phyloP scores from a whole-genome alignment of 2,888 invertebrate species.

The Phasia obesa region DNA sequence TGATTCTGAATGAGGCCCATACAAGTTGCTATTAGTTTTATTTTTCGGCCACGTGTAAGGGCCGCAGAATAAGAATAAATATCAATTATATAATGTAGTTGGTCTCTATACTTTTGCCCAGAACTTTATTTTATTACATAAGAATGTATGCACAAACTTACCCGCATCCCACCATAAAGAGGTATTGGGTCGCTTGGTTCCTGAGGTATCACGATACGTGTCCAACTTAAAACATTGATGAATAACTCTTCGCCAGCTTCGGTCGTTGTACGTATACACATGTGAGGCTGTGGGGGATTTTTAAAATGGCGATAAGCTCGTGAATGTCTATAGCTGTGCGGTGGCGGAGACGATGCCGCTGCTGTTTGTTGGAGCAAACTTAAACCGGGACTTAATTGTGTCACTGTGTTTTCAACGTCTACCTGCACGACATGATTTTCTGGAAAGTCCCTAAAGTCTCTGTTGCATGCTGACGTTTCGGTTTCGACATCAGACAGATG shows the following conservation, averaged over 20 bases:
- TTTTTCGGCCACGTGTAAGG: no score
- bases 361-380: constrained; percentile 57
- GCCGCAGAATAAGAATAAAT: no score
- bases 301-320: constrained; percentile 87
- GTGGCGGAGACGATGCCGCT: constrained; percentile 81
- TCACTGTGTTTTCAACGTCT: constrained; percentile 11
- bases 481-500: background rate
- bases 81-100: no score
- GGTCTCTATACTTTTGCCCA: no score
- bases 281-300: constrained; percentile 89
- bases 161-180: constrained; percentile 89
- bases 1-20: no score
- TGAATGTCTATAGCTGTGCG: constrained; percentile 85
- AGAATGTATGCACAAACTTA: constrained; percentile 75
- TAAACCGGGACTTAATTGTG: constrained; percentile 61
- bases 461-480: background rate
- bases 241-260: constrained; percentile 84
- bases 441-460: background rate
- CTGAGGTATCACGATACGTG: constrained; percentile 87
- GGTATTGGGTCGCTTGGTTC: constrained; percentile 87
- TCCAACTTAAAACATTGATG: constrained; percentile 89
- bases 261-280: constrained; percentile 86
- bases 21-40: no score
- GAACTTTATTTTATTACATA: constrained; percentile 1
- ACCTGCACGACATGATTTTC: background rate